Percentiles rank a stretch among this genome's conserved stretches.
Conservation (phyloP, 2,888 invertebrate genomes). For the Pristionchus entomophagus region DNA sequence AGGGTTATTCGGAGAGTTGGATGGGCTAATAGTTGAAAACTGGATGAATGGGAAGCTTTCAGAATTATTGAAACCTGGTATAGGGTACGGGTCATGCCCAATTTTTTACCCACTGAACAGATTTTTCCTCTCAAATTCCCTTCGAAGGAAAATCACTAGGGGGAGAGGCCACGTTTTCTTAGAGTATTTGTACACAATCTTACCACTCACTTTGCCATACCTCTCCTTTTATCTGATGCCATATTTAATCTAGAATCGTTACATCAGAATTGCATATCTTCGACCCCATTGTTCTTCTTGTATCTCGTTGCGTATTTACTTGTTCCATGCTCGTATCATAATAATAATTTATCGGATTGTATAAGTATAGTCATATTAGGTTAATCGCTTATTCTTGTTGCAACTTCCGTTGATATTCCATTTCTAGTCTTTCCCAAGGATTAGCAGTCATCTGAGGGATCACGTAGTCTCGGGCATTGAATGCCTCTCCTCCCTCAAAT, state of each 20-base stretch:
- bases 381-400: conserved; percentile 9
- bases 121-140: not conserved
- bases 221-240: not conserved
- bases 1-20: not conserved
- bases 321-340: conserved; percentile 14
- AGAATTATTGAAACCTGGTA: not conserved
- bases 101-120: not conserved
- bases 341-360: conserved; percentile 37
- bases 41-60: not conserved
- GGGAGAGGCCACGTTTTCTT: no score
- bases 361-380: not conserved
- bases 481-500: conserved; percentile 12
- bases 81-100: conserved; percentile 44
- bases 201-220: not conserved
- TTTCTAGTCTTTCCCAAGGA: conserved; percentile 56
- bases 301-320: not conserved
- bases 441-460: conserved; percentile 56
- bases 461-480: conserved; percentile 51
- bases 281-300: not conserved
- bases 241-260: not conserved
- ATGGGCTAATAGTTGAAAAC: no score
- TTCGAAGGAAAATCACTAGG: not conserved
- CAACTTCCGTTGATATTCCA: not conserved
- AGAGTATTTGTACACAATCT: not conserved
- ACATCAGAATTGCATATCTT: not conserved